Conservation (phyloP, 1,140 invertebrate genomes). For the Drosophila ercepeae region DNA sequence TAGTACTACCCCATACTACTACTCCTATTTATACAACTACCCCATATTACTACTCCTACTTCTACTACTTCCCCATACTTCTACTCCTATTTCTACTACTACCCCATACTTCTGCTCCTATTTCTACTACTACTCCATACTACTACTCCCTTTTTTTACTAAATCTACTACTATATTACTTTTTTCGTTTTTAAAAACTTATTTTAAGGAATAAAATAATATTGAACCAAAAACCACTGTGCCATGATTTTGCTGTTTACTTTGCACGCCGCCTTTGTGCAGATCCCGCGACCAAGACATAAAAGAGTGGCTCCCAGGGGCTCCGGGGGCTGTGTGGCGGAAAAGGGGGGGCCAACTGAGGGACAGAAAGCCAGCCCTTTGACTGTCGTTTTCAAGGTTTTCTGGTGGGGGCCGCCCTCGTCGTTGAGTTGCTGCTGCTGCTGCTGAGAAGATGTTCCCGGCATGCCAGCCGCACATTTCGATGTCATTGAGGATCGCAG, state of each 20-base stretch:
- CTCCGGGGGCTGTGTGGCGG: neutral
- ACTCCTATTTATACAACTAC: no score
- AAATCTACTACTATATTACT: no score
- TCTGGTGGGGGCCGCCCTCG: constrained; percentile 43
- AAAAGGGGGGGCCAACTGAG: neutral
- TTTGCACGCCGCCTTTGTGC: constrained; percentile 72
- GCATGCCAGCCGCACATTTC: constrained; percentile 77
- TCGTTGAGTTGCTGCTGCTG: constrained; percentile 8
- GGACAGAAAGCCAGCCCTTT: constrained; percentile 37
- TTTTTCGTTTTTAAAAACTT: no score
- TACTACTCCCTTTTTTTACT: no score
- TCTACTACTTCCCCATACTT: no score
- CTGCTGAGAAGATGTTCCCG: constrained; percentile 44
- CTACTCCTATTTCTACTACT: no score
- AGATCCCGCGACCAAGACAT: constrained; percentile 60
- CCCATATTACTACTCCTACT: no score
- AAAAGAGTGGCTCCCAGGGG: neutral
- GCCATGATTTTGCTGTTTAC: constrained; percentile 58
- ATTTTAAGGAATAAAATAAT: no score
- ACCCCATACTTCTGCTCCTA: no score
- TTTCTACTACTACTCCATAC: no score
- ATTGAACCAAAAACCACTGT: no score
- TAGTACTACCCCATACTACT: no score
- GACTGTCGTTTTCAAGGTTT: constrained; percentile 60
- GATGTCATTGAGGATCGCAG: constrained; percentile 76